A percentile compares a stretch with the other conserved stretches of the same genome.
Evolutionary conservation across 2,113 vertebrate species (phyloP).

Genomic region (Ceuthmochares aereus): DNA sequence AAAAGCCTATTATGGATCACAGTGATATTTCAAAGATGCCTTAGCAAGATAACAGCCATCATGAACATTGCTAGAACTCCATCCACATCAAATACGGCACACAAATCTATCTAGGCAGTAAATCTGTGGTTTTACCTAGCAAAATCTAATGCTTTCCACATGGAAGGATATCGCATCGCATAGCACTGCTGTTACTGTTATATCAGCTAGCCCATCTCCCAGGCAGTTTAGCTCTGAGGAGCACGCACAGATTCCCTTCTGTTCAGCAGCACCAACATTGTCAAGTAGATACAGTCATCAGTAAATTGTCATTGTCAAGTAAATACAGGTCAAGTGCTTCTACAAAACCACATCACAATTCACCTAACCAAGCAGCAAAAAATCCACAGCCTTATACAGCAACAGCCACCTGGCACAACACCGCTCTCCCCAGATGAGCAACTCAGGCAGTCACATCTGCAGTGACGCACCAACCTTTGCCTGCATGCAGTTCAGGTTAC

Average conservation of each 20-base stretch:
- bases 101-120: not conserved
- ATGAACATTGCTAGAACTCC: not conserved
- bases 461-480: not conserved
- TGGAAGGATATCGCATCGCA: not conserved
- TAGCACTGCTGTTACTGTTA: not conserved
- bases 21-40: not conserved
- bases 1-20: not conserved
- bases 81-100: not conserved
- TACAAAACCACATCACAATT: not conserved
- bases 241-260: not conserved
- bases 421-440: not conserved
- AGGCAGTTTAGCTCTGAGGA: not conserved
- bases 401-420: not conserved
- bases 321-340: not conserved
- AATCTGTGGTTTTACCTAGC: not conserved
- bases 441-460: not conserved
- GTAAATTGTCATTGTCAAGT: no score
- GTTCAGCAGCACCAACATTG: not conserved
- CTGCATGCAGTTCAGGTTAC: fast-evolving
- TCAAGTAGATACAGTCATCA: not conserved
- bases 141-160: not conserved
- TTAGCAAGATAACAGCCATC: not conserved
- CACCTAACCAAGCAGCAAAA: not conserved
- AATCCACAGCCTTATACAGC: not conserved
- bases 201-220: not conserved